A percentile compares a stretch with the other conserved stretches of the same genome.
These are phyloP conservation scores for Chiroxiphia lanceolata DNA, from an alignment of 2,797 vertebrate species.

Conservation along the genomic window DNA sequence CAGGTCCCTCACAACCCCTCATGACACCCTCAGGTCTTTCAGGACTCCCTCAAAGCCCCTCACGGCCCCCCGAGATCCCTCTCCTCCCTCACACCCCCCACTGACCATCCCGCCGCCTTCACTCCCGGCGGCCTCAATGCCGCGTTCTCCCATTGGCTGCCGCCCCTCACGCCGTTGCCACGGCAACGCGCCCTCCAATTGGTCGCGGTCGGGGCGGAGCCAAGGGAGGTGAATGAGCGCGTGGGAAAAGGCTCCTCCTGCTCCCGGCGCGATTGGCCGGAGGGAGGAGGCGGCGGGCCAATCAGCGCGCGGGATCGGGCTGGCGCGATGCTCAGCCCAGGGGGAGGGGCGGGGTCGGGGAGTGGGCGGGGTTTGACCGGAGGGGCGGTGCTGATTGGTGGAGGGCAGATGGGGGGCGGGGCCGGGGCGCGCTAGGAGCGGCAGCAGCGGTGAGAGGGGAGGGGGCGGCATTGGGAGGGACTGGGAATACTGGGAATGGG, in stretches of 20 bases:
- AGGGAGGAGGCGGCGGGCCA: not conserved
- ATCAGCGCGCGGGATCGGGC: not conserved
- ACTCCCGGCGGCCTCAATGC: fast-evolving
- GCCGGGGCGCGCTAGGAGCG: fast-evolving
- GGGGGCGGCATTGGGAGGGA: too few species aligned
- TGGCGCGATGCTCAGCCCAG: slow-evolving; percentile 63
- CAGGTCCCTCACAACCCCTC: too few species aligned
- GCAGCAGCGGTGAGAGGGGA: not conserved
- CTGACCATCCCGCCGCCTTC: not conserved
- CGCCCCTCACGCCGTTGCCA: not conserved
- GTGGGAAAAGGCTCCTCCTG: not conserved
- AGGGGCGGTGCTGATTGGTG: not conserved
- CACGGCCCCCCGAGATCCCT: not conserved
- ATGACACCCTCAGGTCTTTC: too few species aligned
- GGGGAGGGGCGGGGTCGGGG: fast-evolving
- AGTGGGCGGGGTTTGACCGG: fast-evolving
- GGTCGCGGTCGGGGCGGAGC: not conserved
- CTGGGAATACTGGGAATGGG: too few species aligned
- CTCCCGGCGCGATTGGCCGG: not conserved
- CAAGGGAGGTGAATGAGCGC: fast-evolving
- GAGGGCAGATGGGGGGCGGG: fast-evolving
- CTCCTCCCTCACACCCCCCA: not conserved
- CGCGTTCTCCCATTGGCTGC: not conserved
- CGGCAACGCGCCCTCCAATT: not conserved
- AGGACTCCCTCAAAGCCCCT: too few species aligned